These are phyloP conservation scores for Drosophila azteca DNA, from an alignment of 1,140 invertebrate species.

Conservation along the genomic window DNA sequence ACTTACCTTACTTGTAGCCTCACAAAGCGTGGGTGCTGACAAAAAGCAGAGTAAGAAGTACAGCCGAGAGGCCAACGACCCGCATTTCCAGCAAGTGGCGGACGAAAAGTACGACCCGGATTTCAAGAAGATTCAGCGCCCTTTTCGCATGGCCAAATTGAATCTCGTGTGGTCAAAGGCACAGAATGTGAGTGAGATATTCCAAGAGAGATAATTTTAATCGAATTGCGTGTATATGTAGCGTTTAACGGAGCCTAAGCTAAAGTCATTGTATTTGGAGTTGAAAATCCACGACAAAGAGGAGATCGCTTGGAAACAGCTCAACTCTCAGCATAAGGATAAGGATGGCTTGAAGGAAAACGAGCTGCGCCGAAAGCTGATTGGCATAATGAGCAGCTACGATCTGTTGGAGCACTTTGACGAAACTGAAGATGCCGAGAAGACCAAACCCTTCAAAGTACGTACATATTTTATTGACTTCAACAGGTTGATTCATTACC, in stretches of 20 bases:
- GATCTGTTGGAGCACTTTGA: slow-evolving; percentile 92
- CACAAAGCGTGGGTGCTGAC: slow-evolving; percentile 55
- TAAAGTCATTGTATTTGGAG: slow-evolving; percentile 94
- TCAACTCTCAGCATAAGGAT: slow-evolving; percentile 92
- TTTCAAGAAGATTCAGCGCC: slow-evolving; percentile 87
- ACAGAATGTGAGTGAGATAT: slow-evolving; percentile 86
- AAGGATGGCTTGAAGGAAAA: slow-evolving; percentile 94
- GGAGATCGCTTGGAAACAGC: slow-evolving; percentile 92
- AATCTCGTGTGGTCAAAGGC: slow-evolving; percentile 94
- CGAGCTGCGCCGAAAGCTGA: slow-evolving; percentile 90
- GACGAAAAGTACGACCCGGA: slow-evolving; percentile 71
- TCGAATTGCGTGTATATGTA: slow-evolving; percentile 81
- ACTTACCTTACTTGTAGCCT: slow-evolving; percentile 12
- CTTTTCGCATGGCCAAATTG: slow-evolving; percentile 93
- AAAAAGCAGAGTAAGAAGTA: slow-evolving; percentile 74
- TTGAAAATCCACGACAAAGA: slow-evolving; percentile 96
- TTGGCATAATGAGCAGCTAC: slow-evolving; percentile 92
- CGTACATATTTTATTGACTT: background rate
- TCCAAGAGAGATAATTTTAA: background rate
- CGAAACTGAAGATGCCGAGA: slow-evolving; percentile 86
- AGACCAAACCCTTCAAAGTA: slow-evolving; percentile 85
- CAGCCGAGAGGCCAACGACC: slow-evolving; percentile 68
- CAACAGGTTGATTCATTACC: background rate
- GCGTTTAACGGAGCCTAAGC: slow-evolving; percentile 92
- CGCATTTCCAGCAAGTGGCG: slow-evolving; percentile 55